phyloP scores from a whole-genome alignment of 2,888 invertebrate genomes.

The Neoascia interrupta region DNA sequence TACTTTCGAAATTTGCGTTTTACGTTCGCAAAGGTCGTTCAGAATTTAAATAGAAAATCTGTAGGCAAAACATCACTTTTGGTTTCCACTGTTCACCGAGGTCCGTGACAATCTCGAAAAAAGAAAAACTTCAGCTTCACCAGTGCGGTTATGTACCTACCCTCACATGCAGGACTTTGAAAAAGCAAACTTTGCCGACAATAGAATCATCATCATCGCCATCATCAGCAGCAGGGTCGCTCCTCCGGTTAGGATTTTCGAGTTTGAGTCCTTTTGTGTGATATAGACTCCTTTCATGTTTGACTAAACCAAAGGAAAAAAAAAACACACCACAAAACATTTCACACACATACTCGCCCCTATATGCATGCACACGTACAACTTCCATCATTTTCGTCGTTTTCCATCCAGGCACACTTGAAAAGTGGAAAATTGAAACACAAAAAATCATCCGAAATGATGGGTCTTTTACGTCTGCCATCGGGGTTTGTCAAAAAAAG shows the following conservation, averaged over 20 bases:
- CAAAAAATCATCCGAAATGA: slow-evolving; percentile 20
- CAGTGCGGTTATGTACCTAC: too few relatives aligned
- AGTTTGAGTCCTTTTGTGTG: slow-evolving; percentile 17
- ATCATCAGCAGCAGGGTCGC: slow-evolving; percentile 28
- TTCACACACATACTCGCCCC: background rate
- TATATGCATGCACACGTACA: background rate
- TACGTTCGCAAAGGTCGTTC: too few relatives aligned
- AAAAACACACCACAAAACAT: slow-evolving; percentile 1
- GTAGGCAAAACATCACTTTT: too few relatives aligned
- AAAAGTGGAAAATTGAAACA: slow-evolving; percentile 37
- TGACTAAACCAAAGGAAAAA: slow-evolving; percentile 48
- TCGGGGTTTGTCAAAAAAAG: slow-evolving; percentile 16
- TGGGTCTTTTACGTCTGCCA: slow-evolving; percentile 14
- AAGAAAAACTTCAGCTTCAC: too few relatives aligned
- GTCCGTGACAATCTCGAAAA: too few relatives aligned
- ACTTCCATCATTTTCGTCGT: background rate
- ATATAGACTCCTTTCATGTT: slow-evolving; percentile 47
- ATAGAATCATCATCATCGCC: slow-evolving; percentile 54
- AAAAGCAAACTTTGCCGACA: slow-evolving; percentile 13
- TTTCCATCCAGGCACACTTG: background rate
- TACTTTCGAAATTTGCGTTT: too few relatives aligned
- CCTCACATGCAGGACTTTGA: background rate
- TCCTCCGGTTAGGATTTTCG: slow-evolving; percentile 4
- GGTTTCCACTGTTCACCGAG: too few relatives aligned
- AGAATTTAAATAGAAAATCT: too few relatives aligned